Conservation (phyloP, 2,888 invertebrate species). For the Anarsia innoxiella region DNA sequence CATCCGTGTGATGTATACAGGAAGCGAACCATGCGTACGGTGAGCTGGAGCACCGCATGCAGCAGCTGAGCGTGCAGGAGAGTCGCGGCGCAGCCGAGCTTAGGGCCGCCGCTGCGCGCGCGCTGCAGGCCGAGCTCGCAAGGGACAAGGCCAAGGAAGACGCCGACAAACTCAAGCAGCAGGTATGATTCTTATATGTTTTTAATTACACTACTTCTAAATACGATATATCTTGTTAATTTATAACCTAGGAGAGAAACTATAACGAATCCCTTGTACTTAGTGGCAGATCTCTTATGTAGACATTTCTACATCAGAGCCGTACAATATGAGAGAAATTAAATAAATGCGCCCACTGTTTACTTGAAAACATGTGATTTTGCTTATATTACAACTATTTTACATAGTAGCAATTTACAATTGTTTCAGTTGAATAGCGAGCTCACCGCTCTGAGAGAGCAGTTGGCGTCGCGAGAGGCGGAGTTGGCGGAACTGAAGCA, state of each 20-base stretch:
- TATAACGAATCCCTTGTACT: too few relatives aligned
- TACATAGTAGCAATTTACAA: too few relatives aligned
- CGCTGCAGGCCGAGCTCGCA: conserved; percentile 21
- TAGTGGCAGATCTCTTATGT: too few relatives aligned
- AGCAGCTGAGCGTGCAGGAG: conserved; percentile 44
- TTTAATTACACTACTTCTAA: too few relatives aligned
- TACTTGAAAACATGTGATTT: too few relatives aligned
- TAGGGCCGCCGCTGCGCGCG: conserved; percentile 49
- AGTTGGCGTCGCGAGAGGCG: conserved; percentile 39
- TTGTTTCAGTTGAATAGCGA: conserved; percentile 41
- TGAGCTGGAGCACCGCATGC: conserved; percentile 71
- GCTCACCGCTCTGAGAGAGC: conserved; percentile 39
- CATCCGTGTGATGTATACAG: conserved; percentile 40
- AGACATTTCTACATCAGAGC: too few relatives aligned
- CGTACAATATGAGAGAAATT: too few relatives aligned
- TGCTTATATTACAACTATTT: too few relatives aligned
- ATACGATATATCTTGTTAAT: too few relatives aligned
- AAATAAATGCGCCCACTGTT: too few relatives aligned
- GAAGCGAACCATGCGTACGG: conserved; percentile 66
- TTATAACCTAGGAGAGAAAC: too few relatives aligned
- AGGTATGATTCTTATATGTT: too few relatives aligned
- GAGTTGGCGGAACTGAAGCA: conserved; percentile 53
- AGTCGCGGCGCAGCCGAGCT: conserved; percentile 27
- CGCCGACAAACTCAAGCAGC: conserved; percentile 17
- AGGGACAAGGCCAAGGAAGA: conserved; percentile 8